phyloP scores from a whole-genome alignment of 2,797 vertebrate species.

The Cetoscarus ocellatus region DNA sequence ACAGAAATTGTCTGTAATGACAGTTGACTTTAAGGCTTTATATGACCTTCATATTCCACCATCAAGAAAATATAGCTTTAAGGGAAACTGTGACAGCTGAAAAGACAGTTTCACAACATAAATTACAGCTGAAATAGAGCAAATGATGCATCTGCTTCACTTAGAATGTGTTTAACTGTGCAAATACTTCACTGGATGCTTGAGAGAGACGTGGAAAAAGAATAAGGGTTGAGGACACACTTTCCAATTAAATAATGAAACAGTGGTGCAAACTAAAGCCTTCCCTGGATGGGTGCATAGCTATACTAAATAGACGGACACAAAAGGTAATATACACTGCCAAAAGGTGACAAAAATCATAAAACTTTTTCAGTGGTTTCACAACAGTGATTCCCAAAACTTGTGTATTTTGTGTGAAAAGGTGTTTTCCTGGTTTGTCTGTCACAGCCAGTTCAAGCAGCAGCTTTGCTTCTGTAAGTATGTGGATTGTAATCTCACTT shows the following conservation, averaged over 20 bases:
- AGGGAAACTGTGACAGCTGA: background rate
- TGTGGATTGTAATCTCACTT: background rate
- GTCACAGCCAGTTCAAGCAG: no score
- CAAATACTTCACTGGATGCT: slow-evolving; percentile 31
- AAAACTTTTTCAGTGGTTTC: slow-evolving; percentile 18
- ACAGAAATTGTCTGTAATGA: no score
- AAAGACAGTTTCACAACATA: background rate
- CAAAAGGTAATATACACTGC: slow-evolving; percentile 24
- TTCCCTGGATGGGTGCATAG: slow-evolving; percentile 81
- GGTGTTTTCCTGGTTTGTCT: no score
- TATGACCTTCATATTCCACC: slow-evolving; percentile 31
- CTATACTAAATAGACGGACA: slow-evolving; percentile 54
- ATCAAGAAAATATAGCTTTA: slow-evolving; percentile 17
- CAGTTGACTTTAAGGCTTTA: no score
- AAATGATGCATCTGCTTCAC: slow-evolving; percentile 7
- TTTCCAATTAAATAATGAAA: slow-evolving; percentile 90
- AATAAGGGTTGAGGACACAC: slow-evolving; percentile 82
- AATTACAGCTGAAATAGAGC: background rate
- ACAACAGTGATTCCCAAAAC: no score
- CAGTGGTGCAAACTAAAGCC: slow-evolving; percentile 87
- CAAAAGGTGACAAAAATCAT: slow-evolving; percentile 17
- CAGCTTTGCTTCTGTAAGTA: background rate
- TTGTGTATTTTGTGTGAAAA: no score
- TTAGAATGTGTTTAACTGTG: slow-evolving; percentile 15
- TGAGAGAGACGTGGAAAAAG: slow-evolving; percentile 60